Base-by-base conservation (phyloP, 2,797 vertebrate genomes). In the Gephyroberyx darwinii region DNA sequence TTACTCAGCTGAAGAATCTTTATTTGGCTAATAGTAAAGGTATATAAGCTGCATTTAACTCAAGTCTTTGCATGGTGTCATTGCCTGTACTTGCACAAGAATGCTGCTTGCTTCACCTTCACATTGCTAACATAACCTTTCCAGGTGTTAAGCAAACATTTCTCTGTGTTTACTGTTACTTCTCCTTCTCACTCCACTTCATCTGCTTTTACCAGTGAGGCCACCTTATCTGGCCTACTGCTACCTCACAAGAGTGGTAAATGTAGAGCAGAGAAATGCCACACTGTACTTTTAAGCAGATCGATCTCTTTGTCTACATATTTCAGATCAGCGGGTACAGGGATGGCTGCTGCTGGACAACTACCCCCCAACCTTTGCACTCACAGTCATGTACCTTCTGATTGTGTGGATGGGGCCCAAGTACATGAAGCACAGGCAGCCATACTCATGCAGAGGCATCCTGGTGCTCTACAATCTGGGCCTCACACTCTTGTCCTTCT, bases 321-420 rank as follows among this genome's bases (percentile, higher is more conserved):
- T 89, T 95, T 87, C 91, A 99, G 98, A 99, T 89, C 91, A 92
- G 60, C 93, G 97, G 88, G 98, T 99, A 74, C 92, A 88, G 91
- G 97, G 96, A 92, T 97, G 96, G 96, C 92, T 96, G 58, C 95
- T 99, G 78, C 92, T 99, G 85, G 96, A 96, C 86, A 94, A 94
- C 86, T 99, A 99, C 57, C 90, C 92, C 14, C 96, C 96, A 63
- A 98, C 97, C 50, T 92, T 99, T 82, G 80, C 94, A 67, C 96
- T 96, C 75, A 96, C 96, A 57, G 72, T 89, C 74, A 83, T 96
- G 60, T 99, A 99, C 92, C 95, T 99, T 77, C 90, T 98, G 82
- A 92, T 97, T 0, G 95, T 99, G 62, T 99, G 96, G 97, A 78
- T 95, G 78, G 98, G 98, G 86, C 98, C 97, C 75, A 97, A 95